A percentile compares a stretch with the other conserved stretches of the same genome.
Conservation (phyloP, 2,888 invertebrate species). For the Macrophya annulata region DNA sequence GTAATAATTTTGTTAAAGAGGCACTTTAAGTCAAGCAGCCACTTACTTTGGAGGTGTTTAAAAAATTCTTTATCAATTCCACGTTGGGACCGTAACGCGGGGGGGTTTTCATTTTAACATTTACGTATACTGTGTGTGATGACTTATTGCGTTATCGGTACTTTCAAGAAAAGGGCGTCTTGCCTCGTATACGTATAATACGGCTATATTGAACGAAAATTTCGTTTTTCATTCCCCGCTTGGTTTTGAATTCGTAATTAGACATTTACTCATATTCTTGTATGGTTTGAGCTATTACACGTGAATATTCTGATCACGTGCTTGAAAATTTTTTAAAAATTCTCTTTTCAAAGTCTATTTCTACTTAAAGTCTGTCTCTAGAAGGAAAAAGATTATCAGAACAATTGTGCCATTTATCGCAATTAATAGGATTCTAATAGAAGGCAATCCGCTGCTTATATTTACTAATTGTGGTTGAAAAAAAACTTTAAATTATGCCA, state of each 20-base stretch:
- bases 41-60: neutral
- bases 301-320: too few relatives aligned
- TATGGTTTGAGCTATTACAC: too few relatives aligned
- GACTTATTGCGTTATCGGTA: neutral
- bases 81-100: neutral
- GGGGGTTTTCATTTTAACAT: neutral
- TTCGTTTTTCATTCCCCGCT: neutral
- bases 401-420: neutral
- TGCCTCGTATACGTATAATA: neutral
- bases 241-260: too few relatives aligned
- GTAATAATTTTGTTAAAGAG: conserved; percentile 10
- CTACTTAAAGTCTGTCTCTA: neutral
- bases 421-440: neutral
- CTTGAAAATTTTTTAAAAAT: neutral
- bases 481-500: neutral
- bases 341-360: neutral
- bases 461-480: neutral
- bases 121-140: neutral
- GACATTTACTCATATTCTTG: too few relatives aligned
- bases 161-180: neutral
- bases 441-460: neutral
- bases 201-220: neutral
- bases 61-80: neutral
- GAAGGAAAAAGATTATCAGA: neutral
- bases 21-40: neutral